A percentile compares a stretch with the other conserved stretches of the same genome.
phyloP scores from a whole-genome alignment of 2,113 vertebrate genomes.

The Haemorhous mexicanus region DNA sequence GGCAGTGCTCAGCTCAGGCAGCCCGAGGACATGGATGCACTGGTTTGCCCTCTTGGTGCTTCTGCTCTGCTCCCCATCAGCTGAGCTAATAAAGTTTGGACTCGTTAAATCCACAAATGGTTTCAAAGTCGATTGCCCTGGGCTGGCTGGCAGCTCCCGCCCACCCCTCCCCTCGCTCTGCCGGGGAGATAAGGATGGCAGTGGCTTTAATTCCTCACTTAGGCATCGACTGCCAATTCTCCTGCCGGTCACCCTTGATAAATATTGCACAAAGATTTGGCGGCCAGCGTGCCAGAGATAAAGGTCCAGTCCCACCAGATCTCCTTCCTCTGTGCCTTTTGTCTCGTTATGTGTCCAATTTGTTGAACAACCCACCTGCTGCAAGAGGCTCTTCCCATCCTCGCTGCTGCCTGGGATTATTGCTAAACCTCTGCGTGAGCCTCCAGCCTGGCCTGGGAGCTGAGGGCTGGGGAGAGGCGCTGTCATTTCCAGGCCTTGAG shows the following conservation, averaged over 20 bases:
- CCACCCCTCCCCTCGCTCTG: neutral
- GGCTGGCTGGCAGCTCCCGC: neutral
- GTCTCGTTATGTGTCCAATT: neutral
- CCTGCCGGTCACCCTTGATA: constrained; percentile 46
- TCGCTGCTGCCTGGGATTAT: neutral
- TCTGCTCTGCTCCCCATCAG: neutral
- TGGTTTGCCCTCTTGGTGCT: neutral
- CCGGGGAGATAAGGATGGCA: constrained; percentile 35
- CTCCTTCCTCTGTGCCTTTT: constrained; percentile 1
- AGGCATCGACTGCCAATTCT: constrained; percentile 17
- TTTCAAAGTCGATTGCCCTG: constrained; percentile 3
- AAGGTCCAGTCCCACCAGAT: constrained; percentile 7
- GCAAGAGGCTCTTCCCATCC: neutral
- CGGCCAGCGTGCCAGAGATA: constrained; percentile 18
- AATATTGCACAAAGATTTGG: constrained; percentile 39
- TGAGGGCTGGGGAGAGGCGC: neutral
- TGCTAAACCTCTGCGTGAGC: neutral
- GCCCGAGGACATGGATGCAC: neutral
- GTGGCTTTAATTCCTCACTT: constrained; percentile 37
- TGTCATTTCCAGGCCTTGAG: constrained; percentile 34
- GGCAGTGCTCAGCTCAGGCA: neutral
- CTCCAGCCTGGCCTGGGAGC: neutral
- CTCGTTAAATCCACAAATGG: neutral
- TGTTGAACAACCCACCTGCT: constrained; percentile 11
- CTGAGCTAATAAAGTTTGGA: constrained; percentile 11